Percentiles rank a stretch among this genome's conserved stretches.
phyloP scores from a whole-genome alignment of 2,888 invertebrate species.

The Peribatodes rhomboidaria region DNA sequence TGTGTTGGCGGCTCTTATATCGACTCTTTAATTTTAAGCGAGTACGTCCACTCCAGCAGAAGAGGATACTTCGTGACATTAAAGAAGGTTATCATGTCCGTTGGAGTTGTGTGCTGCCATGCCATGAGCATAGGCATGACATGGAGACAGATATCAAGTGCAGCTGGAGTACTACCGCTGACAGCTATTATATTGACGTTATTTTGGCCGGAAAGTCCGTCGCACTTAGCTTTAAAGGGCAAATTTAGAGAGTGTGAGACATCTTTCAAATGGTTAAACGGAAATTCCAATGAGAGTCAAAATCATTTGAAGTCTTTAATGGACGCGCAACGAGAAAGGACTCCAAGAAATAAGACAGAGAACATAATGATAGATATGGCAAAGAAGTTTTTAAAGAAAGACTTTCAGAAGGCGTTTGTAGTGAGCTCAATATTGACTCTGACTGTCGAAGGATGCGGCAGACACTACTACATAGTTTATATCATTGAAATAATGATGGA shows the following conservation, averaged over 20 bases:
- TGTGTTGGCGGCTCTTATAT: slow-evolving; percentile 54
- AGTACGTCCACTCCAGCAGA: slow-evolving; percentile 56
- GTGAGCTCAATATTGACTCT: slow-evolving; percentile 53
- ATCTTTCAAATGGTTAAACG: slow-evolving; percentile 56
- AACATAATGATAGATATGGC: slow-evolving; percentile 29
- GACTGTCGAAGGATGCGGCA: slow-evolving; percentile 56
- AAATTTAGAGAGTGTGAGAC: slow-evolving; percentile 56
- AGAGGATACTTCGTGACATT: slow-evolving; percentile 59
- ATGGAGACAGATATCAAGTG: slow-evolving; percentile 59
- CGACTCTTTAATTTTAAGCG: slow-evolving; percentile 53
- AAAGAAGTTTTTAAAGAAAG: slow-evolving; percentile 48
- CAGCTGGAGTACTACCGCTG: slow-evolving; percentile 43
- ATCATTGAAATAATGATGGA: slow-evolving; percentile 57
- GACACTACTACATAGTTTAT: slow-evolving; percentile 59
- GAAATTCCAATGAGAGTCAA: slow-evolving; percentile 52
- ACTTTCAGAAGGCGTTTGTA: too few relatives aligned
- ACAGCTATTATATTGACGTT: slow-evolving; percentile 48
- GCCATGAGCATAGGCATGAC: slow-evolving; percentile 51
- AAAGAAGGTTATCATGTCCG: slow-evolving; percentile 50
- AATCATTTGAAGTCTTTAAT: slow-evolving; percentile 58
- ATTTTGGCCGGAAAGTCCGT: slow-evolving; percentile 59
- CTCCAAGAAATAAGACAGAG: background rate
- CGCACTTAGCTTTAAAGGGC: slow-evolving; percentile 61
- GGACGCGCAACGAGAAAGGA: slow-evolving; percentile 38
- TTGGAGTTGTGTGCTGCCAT: slow-evolving; percentile 59